These are phyloP conservation scores for Resseliella maxima DNA, from an alignment of 2,888 invertebrate species.

Conservation along the genomic window DNA sequence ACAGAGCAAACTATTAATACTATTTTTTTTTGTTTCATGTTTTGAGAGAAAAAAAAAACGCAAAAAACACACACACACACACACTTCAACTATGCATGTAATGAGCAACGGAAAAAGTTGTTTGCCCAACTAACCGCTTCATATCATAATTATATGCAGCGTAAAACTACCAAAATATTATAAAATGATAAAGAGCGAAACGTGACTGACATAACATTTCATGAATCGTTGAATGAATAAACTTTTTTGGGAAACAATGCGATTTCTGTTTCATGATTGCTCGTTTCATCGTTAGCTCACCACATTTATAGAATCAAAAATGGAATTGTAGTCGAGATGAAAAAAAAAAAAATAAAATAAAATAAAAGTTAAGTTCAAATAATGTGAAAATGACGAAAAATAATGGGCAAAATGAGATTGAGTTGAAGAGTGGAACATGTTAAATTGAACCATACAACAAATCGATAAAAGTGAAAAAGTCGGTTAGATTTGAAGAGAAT, in stretches of 20 bases:
- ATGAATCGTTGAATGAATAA: neutral
- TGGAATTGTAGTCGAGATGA: no score
- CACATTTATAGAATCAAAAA: neutral
- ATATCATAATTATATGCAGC: conserved; percentile 23
- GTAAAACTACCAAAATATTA: neutral
- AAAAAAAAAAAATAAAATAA: no score
- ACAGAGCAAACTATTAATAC: neutral
- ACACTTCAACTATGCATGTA: neutral
- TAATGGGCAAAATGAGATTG: no score
- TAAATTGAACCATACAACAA: no score
- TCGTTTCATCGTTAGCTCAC: neutral
- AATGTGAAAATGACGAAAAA: no score
- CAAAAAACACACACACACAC: no score
- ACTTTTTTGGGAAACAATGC: neutral
- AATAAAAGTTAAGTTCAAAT: no score
- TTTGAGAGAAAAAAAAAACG: no score
- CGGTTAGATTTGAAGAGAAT: no score
- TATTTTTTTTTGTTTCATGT: neutral
- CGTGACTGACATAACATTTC: conserved; percentile 36
- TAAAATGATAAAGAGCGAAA: conserved; percentile 19
- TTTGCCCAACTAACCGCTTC: neutral
- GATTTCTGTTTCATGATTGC: neutral
- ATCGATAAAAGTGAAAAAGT: no score
- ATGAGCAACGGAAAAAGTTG: neutral
- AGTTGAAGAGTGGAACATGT: no score